A percentile compares a stretch with the other conserved stretches of the same genome.
Evolutionary conservation across 1,140 invertebrate genomes (phyloP).

Genomic region (Propsilocerus akamusi): DNA sequence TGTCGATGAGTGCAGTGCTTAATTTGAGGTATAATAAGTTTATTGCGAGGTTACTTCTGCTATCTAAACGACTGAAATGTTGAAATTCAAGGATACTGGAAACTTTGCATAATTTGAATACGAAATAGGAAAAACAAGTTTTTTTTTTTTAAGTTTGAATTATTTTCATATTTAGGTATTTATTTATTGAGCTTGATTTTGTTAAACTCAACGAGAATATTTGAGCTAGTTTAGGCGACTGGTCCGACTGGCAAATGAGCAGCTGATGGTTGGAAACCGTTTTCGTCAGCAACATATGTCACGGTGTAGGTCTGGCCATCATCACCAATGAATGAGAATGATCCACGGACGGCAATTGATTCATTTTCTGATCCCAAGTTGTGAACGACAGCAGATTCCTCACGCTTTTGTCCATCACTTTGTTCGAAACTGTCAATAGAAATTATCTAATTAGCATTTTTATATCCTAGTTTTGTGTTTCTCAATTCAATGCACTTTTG

Average conservation of each 20-base stretch:
- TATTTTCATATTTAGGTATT: no score
- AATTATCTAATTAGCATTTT: neutral
- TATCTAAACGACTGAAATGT: no score
- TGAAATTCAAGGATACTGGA: no score
- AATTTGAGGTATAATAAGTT: no score
- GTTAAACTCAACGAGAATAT: no score
- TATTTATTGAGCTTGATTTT: no score
- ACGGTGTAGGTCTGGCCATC: slow-evolving; percentile 33
- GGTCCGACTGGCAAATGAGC: slow-evolving; percentile 10
- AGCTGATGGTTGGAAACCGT: slow-evolving; percentile 32
- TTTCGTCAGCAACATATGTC: slow-evolving; percentile 38
- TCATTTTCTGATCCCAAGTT: slow-evolving; percentile 23
- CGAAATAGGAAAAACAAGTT: no score
- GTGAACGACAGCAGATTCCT: slow-evolving; percentile 30
- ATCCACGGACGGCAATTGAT: slow-evolving; percentile 24
- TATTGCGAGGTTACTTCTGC: no score
- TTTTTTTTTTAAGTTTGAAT: no score
- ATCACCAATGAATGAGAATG: slow-evolving; percentile 31
- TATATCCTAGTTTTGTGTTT: neutral
- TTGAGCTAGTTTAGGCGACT: no score
- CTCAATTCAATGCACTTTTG: neutral
- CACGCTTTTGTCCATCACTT: slow-evolving; percentile 32
- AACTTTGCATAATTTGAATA: no score
- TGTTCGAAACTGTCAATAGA: slow-evolving; percentile 30
- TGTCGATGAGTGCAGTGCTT: no score